Evolutionary conservation across 2,797 vertebrate genomes (phyloP).

Genomic region (Sebastes paucispinis): DNA sequence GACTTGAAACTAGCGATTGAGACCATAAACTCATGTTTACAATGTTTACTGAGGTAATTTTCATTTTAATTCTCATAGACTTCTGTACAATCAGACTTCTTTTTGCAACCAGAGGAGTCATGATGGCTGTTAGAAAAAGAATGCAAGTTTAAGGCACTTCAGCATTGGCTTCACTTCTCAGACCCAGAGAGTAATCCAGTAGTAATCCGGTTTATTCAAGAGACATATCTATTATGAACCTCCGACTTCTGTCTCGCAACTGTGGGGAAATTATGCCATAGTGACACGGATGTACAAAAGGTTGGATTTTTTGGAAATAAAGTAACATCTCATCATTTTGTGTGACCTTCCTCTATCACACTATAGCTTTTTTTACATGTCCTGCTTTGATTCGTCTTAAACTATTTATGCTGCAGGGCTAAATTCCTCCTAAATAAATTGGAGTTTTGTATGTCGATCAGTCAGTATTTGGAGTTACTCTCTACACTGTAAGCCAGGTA

Average conservation of each 20-base stretch:
- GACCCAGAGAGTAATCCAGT: no score
- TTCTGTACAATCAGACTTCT: no score
- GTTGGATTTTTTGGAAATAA: background rate
- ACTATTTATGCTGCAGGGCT: background rate
- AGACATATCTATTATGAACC: background rate
- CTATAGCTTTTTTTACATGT: background rate
- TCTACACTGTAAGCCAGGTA: background rate
- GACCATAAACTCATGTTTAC: no score
- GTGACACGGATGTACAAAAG: background rate
- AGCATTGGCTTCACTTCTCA: no score
- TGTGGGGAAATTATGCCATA: background rate
- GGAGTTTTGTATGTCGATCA: background rate
- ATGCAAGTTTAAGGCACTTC: no score
- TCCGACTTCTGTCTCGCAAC: background rate
- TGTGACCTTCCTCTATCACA: background rate
- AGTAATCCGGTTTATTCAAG: background rate
- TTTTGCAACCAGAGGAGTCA: no score
- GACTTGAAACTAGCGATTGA: no score
- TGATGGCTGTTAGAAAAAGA: no score
- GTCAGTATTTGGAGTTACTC: background rate
- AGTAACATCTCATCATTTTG: background rate
- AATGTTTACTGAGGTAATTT: no score
- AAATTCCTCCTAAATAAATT: background rate
- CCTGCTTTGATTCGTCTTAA: background rate
- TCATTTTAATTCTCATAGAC: no score